These are phyloP conservation scores for Uloborus plumipes DNA, from an alignment of 2,888 invertebrate species.

Conservation along the genomic window DNA sequence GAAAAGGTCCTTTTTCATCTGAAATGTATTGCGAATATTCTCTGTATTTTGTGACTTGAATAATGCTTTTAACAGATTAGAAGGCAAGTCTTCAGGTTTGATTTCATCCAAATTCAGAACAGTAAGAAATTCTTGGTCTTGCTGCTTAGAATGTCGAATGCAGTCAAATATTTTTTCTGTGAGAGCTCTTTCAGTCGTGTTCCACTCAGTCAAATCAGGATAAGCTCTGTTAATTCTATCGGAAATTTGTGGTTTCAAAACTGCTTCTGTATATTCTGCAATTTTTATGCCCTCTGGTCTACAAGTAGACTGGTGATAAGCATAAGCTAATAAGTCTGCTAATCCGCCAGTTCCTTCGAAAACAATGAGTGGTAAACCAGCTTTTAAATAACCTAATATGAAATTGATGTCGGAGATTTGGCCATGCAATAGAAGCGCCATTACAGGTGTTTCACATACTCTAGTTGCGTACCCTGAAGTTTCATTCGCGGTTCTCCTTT, in stretches of 20 bases:
- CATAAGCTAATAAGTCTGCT: constrained; percentile 32
- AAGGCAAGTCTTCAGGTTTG: constrained; percentile 7
- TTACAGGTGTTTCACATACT: constrained; percentile 18
- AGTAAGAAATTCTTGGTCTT: constrained; percentile 28
- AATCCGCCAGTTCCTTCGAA: constrained; percentile 44
- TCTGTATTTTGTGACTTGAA: constrained; percentile 19
- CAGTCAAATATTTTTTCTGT: constrained; percentile 33
- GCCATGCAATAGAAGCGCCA: constrained; percentile 26
- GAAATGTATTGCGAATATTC: neutral
- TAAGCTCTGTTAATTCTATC: constrained; percentile 12
- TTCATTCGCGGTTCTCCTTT: constrained; percentile 2
- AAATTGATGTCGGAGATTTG: constrained; percentile 18
- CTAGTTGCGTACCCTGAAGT: neutral
- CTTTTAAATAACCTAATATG: constrained; percentile 20
- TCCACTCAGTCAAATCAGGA: neutral
- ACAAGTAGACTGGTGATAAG: constrained; percentile 6
- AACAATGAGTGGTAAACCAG: constrained; percentile 18
- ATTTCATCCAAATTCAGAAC: constrained; percentile 23
- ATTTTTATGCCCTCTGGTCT: constrained; percentile 22
- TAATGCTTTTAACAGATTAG: constrained; percentile 15
- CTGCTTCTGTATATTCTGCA: constrained; percentile 34
- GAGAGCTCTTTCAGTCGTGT: constrained; percentile 19
- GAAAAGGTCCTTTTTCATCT: constrained; percentile 69
- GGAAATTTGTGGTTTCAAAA: constrained; percentile 32
- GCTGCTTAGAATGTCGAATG: constrained; percentile 29